Base-by-base conservation (phyloP, 2,797 vertebrate species). In the Graptemys geographica region DNA sequence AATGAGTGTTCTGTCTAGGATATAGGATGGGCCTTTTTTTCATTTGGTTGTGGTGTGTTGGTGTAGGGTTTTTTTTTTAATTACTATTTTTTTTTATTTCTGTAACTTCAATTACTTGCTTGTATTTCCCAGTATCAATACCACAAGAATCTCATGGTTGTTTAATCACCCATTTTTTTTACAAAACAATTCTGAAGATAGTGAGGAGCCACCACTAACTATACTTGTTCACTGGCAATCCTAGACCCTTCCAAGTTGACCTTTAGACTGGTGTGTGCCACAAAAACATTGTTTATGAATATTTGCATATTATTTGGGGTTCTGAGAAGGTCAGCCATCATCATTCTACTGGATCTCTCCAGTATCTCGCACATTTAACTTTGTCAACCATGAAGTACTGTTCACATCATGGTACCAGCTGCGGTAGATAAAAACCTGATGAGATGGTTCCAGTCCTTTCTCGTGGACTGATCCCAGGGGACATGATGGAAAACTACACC, bases 391-490 rank as follows among this genome's bases (percentile, higher is more conserved):
- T 28, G 27, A 59, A 59, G 27, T 31, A 59, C 27, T 59, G 57
- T 59, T 59, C 57, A 62, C 31, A 3, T 62, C 27, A 33, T 28
- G 88, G 11, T 0, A 2, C 79, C 52, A 33, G 53, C 5, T 7
- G 11, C 0, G 0, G 33, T 13, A 83, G 31, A 65, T n/a, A 31
- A 31, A 65, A 16, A 13, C 33, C 18, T 8, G 4, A 19, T n/a
- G 33, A n/a, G 15, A 33, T 65, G 33, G 33, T 65, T 65, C 62
- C 33, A 65, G 18, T n/a, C 62, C 62, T n/a, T 65, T 33, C 16
- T 33, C 33, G 4, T 16, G 28, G 49, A 1, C 6, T 79, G 5
- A 88, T 4, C 3, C 1, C 5, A 83, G 41, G 72, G 90, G 88
- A 18, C 4, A 11, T 15, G 1, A 44, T 37, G 76, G 62, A 86